Evolutionary conservation across 2,888 invertebrate species (phyloP), one percentile per base, ranked within the genome.

Genomic region (Stenchaetothrips biformis): DNA sequence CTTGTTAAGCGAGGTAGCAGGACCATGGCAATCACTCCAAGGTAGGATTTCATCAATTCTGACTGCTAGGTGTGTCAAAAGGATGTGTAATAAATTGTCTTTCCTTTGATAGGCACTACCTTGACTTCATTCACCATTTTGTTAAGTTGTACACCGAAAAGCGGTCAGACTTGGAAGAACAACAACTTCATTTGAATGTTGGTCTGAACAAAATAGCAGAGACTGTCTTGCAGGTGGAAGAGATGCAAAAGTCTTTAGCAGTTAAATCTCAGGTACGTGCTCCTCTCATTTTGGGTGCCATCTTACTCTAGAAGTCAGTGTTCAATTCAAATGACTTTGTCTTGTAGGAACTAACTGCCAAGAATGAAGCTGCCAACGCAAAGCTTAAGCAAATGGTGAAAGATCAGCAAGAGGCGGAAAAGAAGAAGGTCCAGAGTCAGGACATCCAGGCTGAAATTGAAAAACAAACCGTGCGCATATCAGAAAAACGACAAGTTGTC

Each of bases 91-190:
- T 82, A 16, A 59, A n/a, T 18, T 81, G 79, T 77, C 59, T 25
- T 81, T 78, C 27, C 78, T 80, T 80, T 82, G 83, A n/a, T 86
- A 89, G 94, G 81, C 99, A 99, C 88, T 99, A 98, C 88, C 89
- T 99, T 81, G 99, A 99, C 88, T 99, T 99, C 86, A 99, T 99
- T 86, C 96, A 98, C 87, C 99, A 99, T 89, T 99, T 98, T 90
- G 99, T 98, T 77, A 98, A 98, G 86, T 87, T 99, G 82, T 97
- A 98, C 88, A 95, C 96, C 83, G 99, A 99, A 88, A 99, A 99
- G 87, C 92, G 99, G 74, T 95, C 97, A 4, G 99, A 99, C 87
- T 89, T 99, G 81, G 99, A 99, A 87, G 99, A 99, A 85, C 99
- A 99, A 86, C 99, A 99, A 87, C 90, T 99, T 37, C 99, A 99